Evolutionary conservation across 2,113 vertebrate genomes (phyloP).

Genomic region (Protomyctophum bolini): DNA sequence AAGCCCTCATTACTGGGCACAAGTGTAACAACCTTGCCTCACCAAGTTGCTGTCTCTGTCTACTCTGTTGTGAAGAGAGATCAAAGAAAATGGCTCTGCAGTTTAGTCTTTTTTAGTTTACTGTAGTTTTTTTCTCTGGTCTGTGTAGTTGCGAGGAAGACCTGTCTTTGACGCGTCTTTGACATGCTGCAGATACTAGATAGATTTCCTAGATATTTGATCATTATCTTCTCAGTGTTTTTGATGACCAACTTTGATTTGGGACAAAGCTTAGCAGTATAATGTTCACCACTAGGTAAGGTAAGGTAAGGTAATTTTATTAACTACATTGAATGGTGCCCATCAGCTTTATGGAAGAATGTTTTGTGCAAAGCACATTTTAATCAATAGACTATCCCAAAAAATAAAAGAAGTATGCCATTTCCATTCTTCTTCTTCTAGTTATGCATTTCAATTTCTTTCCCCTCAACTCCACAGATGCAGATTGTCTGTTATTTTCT

Average conservation of each 20-base stretch:
- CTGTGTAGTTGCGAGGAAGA: conserved; percentile 22
- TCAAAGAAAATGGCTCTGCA: conserved; percentile 9
- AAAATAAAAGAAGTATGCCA: too few species aligned
- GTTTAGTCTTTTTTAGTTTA: not conserved
- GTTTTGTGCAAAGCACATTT: too few species aligned
- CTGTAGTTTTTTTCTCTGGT: not conserved
- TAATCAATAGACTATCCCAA: too few species aligned
- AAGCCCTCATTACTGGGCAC: conserved; percentile 11
- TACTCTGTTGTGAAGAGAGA: conserved; percentile 22
- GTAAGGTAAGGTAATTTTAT: not conserved
- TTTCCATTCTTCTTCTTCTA: too few species aligned
- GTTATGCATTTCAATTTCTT: too few species aligned
- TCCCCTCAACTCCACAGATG: too few species aligned
- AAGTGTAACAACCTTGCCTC: conserved; percentile 36
- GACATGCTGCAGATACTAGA: not conserved
- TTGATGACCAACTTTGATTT: conserved; percentile 33
- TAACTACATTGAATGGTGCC: not conserved
- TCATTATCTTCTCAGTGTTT: conserved; percentile 29
- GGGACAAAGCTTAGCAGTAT: conserved; percentile 1
- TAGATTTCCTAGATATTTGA: not conserved
- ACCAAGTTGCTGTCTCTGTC: conserved; percentile 7
- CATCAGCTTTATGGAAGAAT: too few species aligned
- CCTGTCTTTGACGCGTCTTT: conserved; percentile 14
- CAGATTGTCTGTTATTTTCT: too few species aligned
- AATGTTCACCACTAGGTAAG: conserved; percentile 12